These are phyloP conservation scores for Hesperophylax magnus DNA, from an alignment of 1,140 invertebrate genomes.

Conservation along the genomic window DNA sequence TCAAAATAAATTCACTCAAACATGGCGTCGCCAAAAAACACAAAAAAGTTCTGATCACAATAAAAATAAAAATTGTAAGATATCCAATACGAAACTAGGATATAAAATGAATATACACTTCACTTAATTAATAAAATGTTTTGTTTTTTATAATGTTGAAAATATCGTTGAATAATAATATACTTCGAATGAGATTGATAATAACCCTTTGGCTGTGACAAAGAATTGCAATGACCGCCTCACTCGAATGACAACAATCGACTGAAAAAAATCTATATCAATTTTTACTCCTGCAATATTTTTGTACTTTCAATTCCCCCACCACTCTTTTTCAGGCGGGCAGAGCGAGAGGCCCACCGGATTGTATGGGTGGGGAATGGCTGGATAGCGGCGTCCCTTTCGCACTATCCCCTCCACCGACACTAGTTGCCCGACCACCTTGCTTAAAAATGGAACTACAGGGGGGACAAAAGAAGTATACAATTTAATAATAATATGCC, in stretches of 20 bases:
- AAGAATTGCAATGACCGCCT: conserved; percentile 14
- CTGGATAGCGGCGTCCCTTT: conserved; percentile 32
- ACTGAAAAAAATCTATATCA: conserved; percentile 58
- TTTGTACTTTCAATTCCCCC: conserved; percentile 46
- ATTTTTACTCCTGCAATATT: conserved; percentile 56
- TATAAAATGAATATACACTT: background rate
- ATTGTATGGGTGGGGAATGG: background rate
- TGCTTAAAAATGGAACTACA: background rate
- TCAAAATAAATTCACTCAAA: background rate
- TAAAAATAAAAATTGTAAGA: too few relatives aligned
- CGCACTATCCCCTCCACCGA: conserved; percentile 38
- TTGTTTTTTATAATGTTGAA: background rate
- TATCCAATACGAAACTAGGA: too few relatives aligned
- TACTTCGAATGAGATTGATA: background rate
- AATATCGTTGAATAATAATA: background rate
- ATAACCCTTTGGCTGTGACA: background rate
- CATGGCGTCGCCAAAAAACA: conserved; percentile 10
- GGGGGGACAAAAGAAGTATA: background rate
- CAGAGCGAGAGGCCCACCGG: conserved; percentile 22
- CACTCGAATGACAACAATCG: conserved; percentile 42
- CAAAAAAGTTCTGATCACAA: background rate
- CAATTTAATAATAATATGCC: too few relatives aligned
- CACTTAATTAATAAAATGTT: background rate
- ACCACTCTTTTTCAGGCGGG: conserved; percentile 5
- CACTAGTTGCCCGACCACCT: conserved; percentile 45